Evolutionary conservation across 2,113 vertebrate species (phyloP), one percentile per base, ranked within the genome.

Genomic region (Martes martes): DNA sequence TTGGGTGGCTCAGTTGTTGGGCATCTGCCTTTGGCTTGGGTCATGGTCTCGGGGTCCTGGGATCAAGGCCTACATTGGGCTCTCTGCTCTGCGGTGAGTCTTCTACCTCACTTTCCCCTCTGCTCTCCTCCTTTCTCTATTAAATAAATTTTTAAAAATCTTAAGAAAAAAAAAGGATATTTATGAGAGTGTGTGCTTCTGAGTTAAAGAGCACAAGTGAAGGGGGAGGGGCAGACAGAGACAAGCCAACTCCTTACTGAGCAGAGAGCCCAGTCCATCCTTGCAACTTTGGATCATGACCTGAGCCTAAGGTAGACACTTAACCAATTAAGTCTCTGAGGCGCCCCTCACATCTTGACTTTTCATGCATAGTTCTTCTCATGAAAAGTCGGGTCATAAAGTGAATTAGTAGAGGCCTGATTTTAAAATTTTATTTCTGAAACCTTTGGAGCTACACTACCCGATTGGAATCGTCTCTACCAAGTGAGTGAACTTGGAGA

Each of bases 351-450:
- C 59, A 23, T 59, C 45, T 94, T 67, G 23, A 69, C 45, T 69
- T 93, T 50, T 73, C 21, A 78, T 65, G 69, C 0, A 8, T 57
- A 79, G 39, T 59, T 91, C 3, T 42, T 84, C 50, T 69, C 39
- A 39, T 42, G 71, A 76, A 65, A 61, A 73, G 11, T 71, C 50
- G 14, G 47, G 50, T 94, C 36, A 42, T 82, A 42, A 6, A 65
- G 55, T 90, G 78, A 80, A 55, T 84, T 36, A 83, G 2, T 59
- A 78, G 61, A 85, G 23, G 11, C 21, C 52, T 88, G 6, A 42
- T 78, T 57, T 94, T 90, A 83, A 1, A 31, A 65, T 31, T 67
- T 91, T 83, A n/a, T 45, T 91, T 78, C 23, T 52, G 28, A 93
- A 95, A 63, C 31, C 47, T 74, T 85, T 96, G 21, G 18, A 83